These are phyloP conservation scores for Eidolon dupreanum DNA, from an alignment of 2,797 vertebrate genomes.

Conservation along the genomic window DNA sequence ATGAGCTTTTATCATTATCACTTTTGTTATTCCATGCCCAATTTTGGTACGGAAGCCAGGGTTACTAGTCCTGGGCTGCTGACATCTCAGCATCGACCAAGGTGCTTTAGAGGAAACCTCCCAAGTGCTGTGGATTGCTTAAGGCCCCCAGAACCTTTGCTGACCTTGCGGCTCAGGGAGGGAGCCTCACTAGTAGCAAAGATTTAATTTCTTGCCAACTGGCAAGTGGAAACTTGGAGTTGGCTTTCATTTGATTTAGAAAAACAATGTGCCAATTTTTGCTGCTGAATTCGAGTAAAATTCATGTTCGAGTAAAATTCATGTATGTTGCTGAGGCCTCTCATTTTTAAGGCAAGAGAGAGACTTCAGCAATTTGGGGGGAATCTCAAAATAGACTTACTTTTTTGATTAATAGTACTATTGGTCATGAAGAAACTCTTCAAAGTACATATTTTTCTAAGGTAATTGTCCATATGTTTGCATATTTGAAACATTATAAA, in stretches of 20 bases:
- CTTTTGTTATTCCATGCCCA: neutral
- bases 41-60: neutral
- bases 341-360: slow-evolving; percentile 48
- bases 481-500: neutral
- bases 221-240: neutral
- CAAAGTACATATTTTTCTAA: neutral
- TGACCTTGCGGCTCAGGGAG: neutral
- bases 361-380: neutral
- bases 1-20: neutral
- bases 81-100: neutral
- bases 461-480: neutral
- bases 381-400: slow-evolving; percentile 3
- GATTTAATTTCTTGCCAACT: neutral
- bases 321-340: neutral
- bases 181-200: neutral
- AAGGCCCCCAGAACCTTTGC: neutral
- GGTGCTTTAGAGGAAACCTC: neutral
- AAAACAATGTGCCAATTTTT: neutral
- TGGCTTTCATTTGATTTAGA: slow-evolving; percentile 37
- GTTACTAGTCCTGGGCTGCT: neutral
- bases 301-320: neutral
- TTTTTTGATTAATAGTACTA: neutral
- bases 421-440: neutral
- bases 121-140: neutral
- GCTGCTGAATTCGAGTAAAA: neutral